Evolutionary conservation across 2,797 vertebrate species (phyloP), one percentile per base, ranked within the genome.

Genomic region (Cheirogaleus major): DNA sequence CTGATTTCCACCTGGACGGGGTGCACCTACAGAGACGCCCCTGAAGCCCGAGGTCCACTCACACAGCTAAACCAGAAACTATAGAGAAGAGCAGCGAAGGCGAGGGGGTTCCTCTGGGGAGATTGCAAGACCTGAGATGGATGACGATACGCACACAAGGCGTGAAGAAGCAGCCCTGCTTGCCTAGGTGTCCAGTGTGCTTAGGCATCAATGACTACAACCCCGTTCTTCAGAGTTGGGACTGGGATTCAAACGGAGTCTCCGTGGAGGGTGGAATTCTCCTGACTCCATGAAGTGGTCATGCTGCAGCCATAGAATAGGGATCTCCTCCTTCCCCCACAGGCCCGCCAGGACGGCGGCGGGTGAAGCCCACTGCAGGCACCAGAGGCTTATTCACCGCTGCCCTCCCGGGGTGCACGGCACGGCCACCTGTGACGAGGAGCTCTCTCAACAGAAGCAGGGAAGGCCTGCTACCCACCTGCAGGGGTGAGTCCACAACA

Each of bases 21-120:
- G 17, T 3, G 12, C 25, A n/a, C 30, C 17, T 27, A 9, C 5
- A 4, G 22, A 41, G 1, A 1, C 14, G 17, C 2, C 5, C 14
- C 25, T 23, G 32, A 5, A 0, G 2, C 32, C n/a, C 15, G 10
- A 25, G 22, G 6, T 9, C 69, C 27, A 2, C 35, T 52, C 12
- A 4, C 65, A 65, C 27, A 45, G 38, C 41, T 61, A 38, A 50
- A 22, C 11, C 30, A 7, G 63, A 85, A 63, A 30, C 1, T 5
- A 7, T 1, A 6, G 23, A 57, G 32, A 52, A 32, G 70, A 85
- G 14, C 9, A 80, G 30, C 20, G 55, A 45, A 38, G 22, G 48
- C 27, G 23, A 57, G 11, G 1, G 1, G 0, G 0, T 41, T 38
- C 38, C 43, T 43, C 41, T 48, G 32, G 55, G 48, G 7, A 52